A percentile compares a stretch with the other conserved stretches of the same genome.
phyloP scores from a whole-genome alignment of 2,113 vertebrate genomes.

The Poecile atricapillus region DNA sequence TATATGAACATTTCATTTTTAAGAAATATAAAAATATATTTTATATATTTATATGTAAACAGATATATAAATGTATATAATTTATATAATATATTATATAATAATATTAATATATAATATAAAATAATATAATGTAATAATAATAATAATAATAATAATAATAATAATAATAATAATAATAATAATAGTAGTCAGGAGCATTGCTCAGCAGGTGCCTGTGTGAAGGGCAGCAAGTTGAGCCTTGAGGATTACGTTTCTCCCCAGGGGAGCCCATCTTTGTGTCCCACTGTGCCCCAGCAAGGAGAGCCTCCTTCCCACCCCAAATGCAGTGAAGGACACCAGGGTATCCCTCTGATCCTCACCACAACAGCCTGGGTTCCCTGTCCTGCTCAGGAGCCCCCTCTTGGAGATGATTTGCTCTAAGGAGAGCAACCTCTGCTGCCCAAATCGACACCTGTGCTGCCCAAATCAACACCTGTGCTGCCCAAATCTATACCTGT shows the following conservation, averaged over 20 bases:
- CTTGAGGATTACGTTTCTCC: rapidly evolving
- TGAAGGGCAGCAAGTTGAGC: rapidly evolving
- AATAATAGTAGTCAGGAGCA: background rate
- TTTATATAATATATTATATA: too few species aligned
- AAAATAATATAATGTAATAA: too few species aligned
- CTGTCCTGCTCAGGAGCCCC: background rate
- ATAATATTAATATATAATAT: too few species aligned
- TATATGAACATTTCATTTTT: too few species aligned
- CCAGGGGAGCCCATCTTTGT: rapidly evolving
- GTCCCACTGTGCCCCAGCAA: rapidly evolving
- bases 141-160: too few species aligned
- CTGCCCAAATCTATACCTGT: too few species aligned
- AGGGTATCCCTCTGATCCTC: background rate
- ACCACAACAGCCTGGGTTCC: rapidly evolving
- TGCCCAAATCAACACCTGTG: background rate
- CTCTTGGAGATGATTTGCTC: background rate
- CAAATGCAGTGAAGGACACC: background rate
- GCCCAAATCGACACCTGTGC: too few species aligned
- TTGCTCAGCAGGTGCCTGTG: rapidly evolving
- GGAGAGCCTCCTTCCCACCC: rapidly evolving
- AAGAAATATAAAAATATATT: too few species aligned
- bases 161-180: too few species aligned
- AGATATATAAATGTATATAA: too few species aligned
- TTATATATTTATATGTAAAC: too few species aligned
- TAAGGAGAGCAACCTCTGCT: background rate